These are phyloP conservation scores for Thymelicus sylvestris DNA, from an alignment of 2,888 invertebrate genomes.

Conservation along the genomic window DNA sequence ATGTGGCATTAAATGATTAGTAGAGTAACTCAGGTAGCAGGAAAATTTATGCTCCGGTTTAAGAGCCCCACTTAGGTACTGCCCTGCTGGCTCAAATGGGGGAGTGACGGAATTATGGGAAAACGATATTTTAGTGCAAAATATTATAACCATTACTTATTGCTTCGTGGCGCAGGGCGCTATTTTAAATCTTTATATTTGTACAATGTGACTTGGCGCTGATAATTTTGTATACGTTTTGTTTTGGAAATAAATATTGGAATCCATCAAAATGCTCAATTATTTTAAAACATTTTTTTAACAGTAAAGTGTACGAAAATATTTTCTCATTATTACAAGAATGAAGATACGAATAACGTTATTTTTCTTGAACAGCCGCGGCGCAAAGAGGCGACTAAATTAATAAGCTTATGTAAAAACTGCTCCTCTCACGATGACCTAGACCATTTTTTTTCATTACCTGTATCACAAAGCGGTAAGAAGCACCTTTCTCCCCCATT, in stretches of 20 bases:
- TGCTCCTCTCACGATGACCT: constrained; percentile 62
- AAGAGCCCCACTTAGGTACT: constrained; percentile 32
- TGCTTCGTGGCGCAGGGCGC: not conserved
- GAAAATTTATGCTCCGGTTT: constrained; percentile 36
- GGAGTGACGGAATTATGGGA: constrained; percentile 27
- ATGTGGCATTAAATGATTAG: constrained; percentile 37
- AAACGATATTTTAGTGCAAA: constrained; percentile 27
- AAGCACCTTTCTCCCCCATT: constrained; percentile 56
- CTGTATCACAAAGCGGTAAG: constrained; percentile 66
- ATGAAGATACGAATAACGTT: constrained; percentile 10
- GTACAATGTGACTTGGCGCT: too few relatives aligned
- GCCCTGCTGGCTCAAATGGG: constrained; percentile 29
- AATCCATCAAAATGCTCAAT: not conserved
- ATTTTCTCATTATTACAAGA: constrained; percentile 7
- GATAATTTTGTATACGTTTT: too few relatives aligned
- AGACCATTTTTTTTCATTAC: constrained; percentile 72
- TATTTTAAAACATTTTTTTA: not conserved
- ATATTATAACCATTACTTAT: constrained; percentile 15
- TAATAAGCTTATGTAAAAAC: constrained; percentile 71
- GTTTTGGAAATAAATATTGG: too few relatives aligned
- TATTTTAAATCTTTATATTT: too few relatives aligned
- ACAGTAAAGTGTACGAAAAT: not conserved
- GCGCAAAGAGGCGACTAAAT: constrained; percentile 45
- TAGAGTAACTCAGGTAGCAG: constrained; percentile 24
- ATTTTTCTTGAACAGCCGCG: constrained; percentile 18